These are phyloP conservation scores for Danio jaintianensis DNA, from an alignment of 2,797 vertebrate genomes.

Conservation along the genomic window DNA sequence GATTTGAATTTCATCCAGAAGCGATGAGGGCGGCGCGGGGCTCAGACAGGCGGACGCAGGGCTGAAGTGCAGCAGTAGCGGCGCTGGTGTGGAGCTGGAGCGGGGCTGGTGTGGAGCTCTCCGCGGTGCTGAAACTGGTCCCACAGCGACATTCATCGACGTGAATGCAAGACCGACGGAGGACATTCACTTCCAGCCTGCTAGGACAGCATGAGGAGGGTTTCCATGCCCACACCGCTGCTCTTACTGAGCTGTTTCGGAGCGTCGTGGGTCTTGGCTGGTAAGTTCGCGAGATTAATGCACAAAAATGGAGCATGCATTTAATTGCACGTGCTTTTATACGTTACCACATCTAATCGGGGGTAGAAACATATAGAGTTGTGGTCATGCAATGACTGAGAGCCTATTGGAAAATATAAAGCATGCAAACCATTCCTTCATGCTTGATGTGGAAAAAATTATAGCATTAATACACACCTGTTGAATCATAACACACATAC, in stretches of 20 bases:
- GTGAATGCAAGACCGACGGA: slow-evolving; percentile 68
- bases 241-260: slow-evolving; percentile 75
- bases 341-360: not conserved
- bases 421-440: not conserved
- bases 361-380: not conserved
- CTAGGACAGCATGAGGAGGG: slow-evolving; percentile 76
- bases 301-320: not conserved
- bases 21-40: not conserved
- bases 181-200: slow-evolving; percentile 71
- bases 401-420: not conserved
- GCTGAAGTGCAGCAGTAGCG: slow-evolving; percentile 33
- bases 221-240: slow-evolving; percentile 61
- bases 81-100: slow-evolving; percentile 34
- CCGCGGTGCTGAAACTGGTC: slow-evolving; percentile 56
- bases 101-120: slow-evolving; percentile 57
- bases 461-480: slow-evolving; percentile 15
- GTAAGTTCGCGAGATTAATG: slow-evolving; percentile 71
- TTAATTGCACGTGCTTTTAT: not conserved
- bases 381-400: not conserved
- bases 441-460: not conserved
- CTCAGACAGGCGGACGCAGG: not conserved
- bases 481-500: slow-evolving; percentile 19
- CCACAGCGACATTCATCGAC: slow-evolving; percentile 31
- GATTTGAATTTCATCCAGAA: not conserved
- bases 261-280: slow-evolving; percentile 72